Base-by-base conservation (phyloP, 2,797 vertebrate genomes). In the Anabacerthia variegaticeps region DNA sequence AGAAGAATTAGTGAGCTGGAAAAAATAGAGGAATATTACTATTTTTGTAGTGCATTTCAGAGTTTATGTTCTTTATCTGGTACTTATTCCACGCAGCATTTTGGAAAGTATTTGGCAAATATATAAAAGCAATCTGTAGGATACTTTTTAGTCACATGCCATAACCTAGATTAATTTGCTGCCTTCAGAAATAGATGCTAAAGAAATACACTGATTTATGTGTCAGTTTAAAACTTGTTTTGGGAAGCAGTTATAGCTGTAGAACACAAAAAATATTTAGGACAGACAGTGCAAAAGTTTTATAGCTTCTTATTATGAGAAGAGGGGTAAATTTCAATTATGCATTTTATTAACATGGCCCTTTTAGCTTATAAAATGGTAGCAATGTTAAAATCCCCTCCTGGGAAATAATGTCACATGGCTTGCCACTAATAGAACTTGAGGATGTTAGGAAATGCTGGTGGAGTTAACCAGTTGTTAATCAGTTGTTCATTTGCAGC, bases 351-450 rank as follows among this genome's bases (percentile, higher is more conserved):
- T 93, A 93, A 81, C 27, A 51, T 27, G 44, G 27, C 36, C 36
- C 55, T 90, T 87, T 88, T 76, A 94, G 92, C 82, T 49, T 66
- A 17, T 72, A 52, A 96, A 93, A 83, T 81, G 46, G 49, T 94
- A 85, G 72, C 61, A 51, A 12, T 62, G 32, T 93, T 95, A 78
- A 93, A 94, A 52, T 84, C 54, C 15, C 24, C 72, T 78, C 81
- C 46, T 91, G 95, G 95, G 95, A 94, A 92, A 91, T 95, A 78
- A 48, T 75, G 85, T 83, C 85, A 69, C 62, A 14, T 63, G 77
- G 59, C 26, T 49, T 79, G 55, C 51, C 23, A 5, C 36, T 48
- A 66, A 72, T 43, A n/a, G 61, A 71, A 12, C 37, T 77, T 8
- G 68, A 88, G 66, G 54, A 52, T 48, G 34, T 71, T 71, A 46